Conservation (phyloP, 2,888 invertebrate species). For the Polydrusus pterygomalis region DNA sequence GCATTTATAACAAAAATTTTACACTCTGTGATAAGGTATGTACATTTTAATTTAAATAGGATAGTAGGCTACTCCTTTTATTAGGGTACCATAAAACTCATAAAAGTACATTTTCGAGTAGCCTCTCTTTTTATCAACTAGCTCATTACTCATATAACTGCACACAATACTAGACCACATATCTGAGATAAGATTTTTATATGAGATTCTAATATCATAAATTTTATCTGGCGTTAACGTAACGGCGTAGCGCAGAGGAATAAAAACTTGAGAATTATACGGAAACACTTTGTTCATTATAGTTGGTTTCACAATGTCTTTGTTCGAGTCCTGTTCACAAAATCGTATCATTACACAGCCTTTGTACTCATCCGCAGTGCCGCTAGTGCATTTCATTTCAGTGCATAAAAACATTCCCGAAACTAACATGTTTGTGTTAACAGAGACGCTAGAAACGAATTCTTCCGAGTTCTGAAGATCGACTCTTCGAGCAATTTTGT, state of each 20-base stretch:
- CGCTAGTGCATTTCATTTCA: slow-evolving; percentile 56
- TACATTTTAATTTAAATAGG: slow-evolving; percentile 53
- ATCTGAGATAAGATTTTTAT: slow-evolving; percentile 59
- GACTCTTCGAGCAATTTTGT: slow-evolving; percentile 62
- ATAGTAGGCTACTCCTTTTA: slow-evolving; percentile 67
- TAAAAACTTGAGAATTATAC: slow-evolving; percentile 60
- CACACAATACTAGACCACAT: slow-evolving; percentile 60
- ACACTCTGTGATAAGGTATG: neutral
- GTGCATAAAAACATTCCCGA: slow-evolving; percentile 61
- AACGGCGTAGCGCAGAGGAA: slow-evolving; percentile 60
- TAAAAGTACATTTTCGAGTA: slow-evolving; percentile 62
- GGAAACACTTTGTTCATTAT: slow-evolving; percentile 55
- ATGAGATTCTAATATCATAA: slow-evolving; percentile 64
- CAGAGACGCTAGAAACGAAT: slow-evolving; percentile 58
- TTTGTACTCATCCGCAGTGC: slow-evolving; percentile 49
- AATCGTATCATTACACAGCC: slow-evolving; percentile 57
- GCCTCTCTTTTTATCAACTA: slow-evolving; percentile 57
- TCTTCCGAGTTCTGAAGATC: slow-evolving; percentile 58
- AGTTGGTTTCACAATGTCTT: slow-evolving; percentile 57
- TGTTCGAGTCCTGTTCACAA: slow-evolving; percentile 52
- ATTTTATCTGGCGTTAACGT: slow-evolving; percentile 61
- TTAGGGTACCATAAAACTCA: slow-evolving; percentile 65
- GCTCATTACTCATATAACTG: slow-evolving; percentile 63
- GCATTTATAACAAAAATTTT: too few species aligned
- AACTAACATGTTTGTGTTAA: slow-evolving; percentile 58